Base-by-base conservation (phyloP, 2,113 vertebrate genomes). In the Pantherophis guttatus region DNA sequence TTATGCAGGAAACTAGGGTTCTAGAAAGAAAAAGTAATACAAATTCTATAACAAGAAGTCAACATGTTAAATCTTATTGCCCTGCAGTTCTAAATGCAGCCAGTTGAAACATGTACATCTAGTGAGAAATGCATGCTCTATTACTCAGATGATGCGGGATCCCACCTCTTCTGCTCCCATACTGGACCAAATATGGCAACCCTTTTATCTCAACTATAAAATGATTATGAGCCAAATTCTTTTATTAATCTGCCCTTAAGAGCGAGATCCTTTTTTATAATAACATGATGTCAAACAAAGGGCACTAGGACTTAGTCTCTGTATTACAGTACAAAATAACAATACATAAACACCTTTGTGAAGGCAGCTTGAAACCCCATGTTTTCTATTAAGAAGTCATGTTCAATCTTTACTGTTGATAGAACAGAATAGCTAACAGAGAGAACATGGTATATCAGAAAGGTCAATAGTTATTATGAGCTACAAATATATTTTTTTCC, bases 371-470 rank as follows among this genome's bases (percentile, higher is more conserved):
- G 96, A 98, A 98, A 98, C 97, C 97, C 97, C 97, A 96, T 98
- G 98, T 98, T 98, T 98, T 98, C 98, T 98, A 98, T 98, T 98
- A 98, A 98, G 98, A 98, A 98, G 98, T 98, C 98, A 98, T 98
- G 98, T 98, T 98, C 98, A 98, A 98, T 98, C 98, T 98, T 98
- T 98, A 97, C 97, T 98, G 98, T 98, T 98, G 98, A 98, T 98
- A 97, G 98, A 98, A 97, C 97, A 94, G 97, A 98, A 98, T 97
- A 98, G 98, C 98, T 98, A 98, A 98, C 98, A 97, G 96, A 97
- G 97, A 97, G 97, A 98, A 98, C 98, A 98, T 95, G 98, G 98
- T 98, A 98, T 98, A 98, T 98, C 97, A 98, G 97, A 98, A 98
- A 98, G 98, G 98, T 98, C 98, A 98, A 98, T 98, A 98, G 98